phyloP scores from a whole-genome alignment of 2,888 invertebrate genomes.

The Hypomecis atomaria region DNA sequence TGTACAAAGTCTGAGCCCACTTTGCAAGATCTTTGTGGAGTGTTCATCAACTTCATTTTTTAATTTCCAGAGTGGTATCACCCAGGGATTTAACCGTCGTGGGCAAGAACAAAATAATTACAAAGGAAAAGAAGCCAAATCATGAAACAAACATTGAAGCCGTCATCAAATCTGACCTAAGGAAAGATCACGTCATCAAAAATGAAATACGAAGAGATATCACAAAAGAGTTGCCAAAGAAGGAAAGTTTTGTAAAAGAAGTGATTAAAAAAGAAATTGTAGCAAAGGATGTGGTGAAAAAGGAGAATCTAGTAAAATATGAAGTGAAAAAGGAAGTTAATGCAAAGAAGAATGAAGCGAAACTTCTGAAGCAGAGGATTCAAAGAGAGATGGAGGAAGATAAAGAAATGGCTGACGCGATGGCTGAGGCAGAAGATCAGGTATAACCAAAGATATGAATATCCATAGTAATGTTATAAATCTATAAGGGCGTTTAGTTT shows the following conservation, averaged over 20 bases:
- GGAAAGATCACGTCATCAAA: constrained; percentile 36
- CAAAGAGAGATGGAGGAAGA: constrained; percentile 38
- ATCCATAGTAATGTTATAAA: no score
- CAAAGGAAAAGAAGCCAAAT: constrained; percentile 52
- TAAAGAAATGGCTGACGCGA: constrained; percentile 41
- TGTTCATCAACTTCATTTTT: constrained; percentile 7
- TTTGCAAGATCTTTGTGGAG: no score
- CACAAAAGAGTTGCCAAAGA: constrained; percentile 44
- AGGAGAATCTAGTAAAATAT: constrained; percentile 17
- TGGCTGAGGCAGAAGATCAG: constrained; percentile 39
- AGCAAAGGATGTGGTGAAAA: constrained; percentile 20
- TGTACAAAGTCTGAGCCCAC: no score
- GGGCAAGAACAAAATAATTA: constrained; percentile 66
- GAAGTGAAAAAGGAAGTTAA: constrained; percentile 24
- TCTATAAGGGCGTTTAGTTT: no score
- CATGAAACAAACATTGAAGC: constrained; percentile 40
- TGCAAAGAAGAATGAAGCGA: constrained; percentile 36
- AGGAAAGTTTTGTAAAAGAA: constrained; percentile 15
- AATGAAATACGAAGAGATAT: constrained; percentile 41
- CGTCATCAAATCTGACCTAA: constrained; percentile 40
- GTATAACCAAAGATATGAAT: constrained; percentile 24
- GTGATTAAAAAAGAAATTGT: constrained; percentile 34
- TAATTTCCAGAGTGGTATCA: constrained; percentile 66
- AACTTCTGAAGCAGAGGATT: constrained; percentile 33
- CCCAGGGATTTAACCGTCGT: constrained; percentile 73